phyloP scores from a whole-genome alignment of 2,113 vertebrate genomes.

The Anolis carolinensis region DNA sequence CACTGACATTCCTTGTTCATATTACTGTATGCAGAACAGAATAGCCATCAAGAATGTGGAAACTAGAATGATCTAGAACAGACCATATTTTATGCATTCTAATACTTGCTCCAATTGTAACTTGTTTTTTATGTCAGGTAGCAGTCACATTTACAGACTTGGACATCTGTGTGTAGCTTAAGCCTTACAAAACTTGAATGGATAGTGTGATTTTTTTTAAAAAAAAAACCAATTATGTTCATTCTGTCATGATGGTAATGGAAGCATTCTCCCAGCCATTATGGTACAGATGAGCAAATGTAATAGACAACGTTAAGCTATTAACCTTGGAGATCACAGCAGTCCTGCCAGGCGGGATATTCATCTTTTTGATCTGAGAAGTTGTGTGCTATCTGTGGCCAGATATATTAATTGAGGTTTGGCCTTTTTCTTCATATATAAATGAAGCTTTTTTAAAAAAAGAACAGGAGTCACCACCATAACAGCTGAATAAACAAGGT shows the following conservation, averaged over 20 bases:
- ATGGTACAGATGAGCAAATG: neutral
- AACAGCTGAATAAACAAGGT: neutral
- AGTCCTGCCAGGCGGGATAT: neutral
- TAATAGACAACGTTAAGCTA: neutral
- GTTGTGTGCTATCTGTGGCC: neutral
- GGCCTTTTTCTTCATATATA: slow-evolving; percentile 5
- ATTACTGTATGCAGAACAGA: neutral
- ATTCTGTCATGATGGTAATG: neutral
- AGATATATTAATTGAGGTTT: neutral
- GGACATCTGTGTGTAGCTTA: neutral
- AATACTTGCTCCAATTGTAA: neutral
- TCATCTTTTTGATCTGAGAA: neutral
- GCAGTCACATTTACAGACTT: neutral
- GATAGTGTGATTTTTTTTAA: neutral
- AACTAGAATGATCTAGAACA: neutral
- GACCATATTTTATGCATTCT: neutral
- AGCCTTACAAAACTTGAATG: neutral
- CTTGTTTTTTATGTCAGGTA: neutral
- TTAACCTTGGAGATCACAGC: neutral
- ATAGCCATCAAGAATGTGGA: neutral
- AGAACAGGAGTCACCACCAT: neutral
- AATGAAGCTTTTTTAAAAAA: neutral
- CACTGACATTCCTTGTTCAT: neutral
- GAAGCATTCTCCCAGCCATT: neutral
- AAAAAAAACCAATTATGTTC: neutral